phyloP scores from a whole-genome alignment of 2,888 invertebrate species.

The Xylophagus ater region DNA sequence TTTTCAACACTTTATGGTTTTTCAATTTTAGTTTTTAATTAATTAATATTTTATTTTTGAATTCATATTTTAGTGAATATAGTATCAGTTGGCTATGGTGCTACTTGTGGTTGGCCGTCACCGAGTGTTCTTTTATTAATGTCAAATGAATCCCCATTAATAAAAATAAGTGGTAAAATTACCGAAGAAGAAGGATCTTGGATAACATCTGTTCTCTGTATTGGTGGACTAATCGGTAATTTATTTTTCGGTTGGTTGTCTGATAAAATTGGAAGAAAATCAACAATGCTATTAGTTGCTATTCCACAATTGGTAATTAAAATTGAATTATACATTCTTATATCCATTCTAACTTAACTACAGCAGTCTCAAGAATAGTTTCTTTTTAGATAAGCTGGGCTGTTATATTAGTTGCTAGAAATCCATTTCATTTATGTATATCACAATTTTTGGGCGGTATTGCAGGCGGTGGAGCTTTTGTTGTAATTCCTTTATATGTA shows the following conservation, averaged over 20 bases:
- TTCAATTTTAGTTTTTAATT: too few species aligned
- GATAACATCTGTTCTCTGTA: slow-evolving; percentile 31
- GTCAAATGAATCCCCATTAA: slow-evolving; percentile 25
- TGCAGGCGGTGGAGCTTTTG: slow-evolving; percentile 28
- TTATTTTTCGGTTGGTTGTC: slow-evolving; percentile 31
- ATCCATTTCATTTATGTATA: slow-evolving; percentile 23
- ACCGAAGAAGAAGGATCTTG: slow-evolving; percentile 29
- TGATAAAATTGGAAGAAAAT: slow-evolving; percentile 30
- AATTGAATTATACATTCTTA: too few species aligned
- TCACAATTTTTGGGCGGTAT: slow-evolving; percentile 29
- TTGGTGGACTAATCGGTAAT: slow-evolving; percentile 32
- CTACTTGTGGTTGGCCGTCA: slow-evolving; percentile 34
- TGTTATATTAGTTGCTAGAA: slow-evolving; percentile 27
- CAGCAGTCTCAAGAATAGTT: too few species aligned
- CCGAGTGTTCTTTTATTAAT: slow-evolving; percentile 30
- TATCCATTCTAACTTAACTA: too few species aligned
- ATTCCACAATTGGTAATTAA: slow-evolving; percentile 28
- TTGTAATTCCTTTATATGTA: slow-evolving; percentile 30
- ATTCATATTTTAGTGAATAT: slow-evolving; percentile 25
- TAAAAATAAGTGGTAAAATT: slow-evolving; percentile 26
- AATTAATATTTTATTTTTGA: too few species aligned
- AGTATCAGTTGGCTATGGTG: slow-evolving; percentile 30
- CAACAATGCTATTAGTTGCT: slow-evolving; percentile 24
- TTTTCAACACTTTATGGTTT: slow-evolving; percentile 32
- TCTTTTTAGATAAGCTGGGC: slow-evolving; percentile 27